phyloP scores from a whole-genome alignment of 2,797 vertebrate genomes.

The Catamblyrhynchus diadema region DNA sequence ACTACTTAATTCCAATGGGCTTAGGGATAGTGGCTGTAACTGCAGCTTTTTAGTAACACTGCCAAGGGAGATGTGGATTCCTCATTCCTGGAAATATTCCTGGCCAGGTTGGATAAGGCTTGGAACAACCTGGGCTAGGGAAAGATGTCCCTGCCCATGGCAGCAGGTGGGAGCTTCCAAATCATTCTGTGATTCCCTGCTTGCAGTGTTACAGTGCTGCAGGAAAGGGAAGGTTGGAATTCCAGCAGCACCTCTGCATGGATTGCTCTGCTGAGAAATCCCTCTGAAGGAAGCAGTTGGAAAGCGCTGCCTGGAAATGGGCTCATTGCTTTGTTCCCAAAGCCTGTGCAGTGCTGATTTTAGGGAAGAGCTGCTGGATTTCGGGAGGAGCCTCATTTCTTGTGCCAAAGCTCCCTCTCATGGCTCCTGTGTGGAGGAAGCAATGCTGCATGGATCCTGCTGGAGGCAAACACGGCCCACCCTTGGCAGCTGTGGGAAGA shows the following conservation, averaged over 20 bases:
- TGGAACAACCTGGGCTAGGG: background rate
- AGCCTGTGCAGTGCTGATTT: background rate
- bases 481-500: background rate
- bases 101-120: background rate
- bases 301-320: background rate
- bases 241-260: background rate
- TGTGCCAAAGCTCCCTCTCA: slow-evolving; percentile 8
- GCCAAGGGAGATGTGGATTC: background rate
- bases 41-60: background rate
- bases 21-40: background rate
- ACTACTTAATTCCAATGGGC: background rate
- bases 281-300: background rate
- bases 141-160: background rate
- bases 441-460: background rate
- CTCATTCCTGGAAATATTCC: background rate
- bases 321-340: rapidly evolving
- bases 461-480: background rate
- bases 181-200: background rate
- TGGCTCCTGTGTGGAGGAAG: background rate
- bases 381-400: background rate
- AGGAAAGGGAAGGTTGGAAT: background rate
- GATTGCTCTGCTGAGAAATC: background rate
- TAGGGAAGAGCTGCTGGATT: background rate
- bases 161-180: background rate
- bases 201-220: background rate